These are phyloP conservation scores for Uloborus diversus DNA, from an alignment of 1,140 invertebrate genomes.

Conservation along the genomic window DNA sequence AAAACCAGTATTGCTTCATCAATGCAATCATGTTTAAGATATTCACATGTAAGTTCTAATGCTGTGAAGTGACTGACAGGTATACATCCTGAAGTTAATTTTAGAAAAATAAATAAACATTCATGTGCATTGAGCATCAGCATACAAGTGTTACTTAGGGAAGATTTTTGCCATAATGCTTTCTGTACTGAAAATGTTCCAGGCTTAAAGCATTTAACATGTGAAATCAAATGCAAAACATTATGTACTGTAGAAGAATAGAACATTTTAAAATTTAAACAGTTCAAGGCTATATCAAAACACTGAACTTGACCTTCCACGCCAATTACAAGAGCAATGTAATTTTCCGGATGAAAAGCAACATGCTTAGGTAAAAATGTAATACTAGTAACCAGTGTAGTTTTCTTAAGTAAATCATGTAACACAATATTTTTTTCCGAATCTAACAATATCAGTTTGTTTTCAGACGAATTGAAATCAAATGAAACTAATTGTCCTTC, in stretches of 20 bases:
- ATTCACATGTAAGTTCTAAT: constrained; percentile 45
- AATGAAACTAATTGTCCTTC: constrained; percentile 21
- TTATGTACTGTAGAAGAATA: neutral
- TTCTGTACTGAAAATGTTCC: constrained; percentile 6
- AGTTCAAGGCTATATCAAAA: constrained; percentile 44
- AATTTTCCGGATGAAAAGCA: constrained; percentile 36
- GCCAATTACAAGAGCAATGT: constrained; percentile 25
- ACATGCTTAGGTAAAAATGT: constrained; percentile 18
- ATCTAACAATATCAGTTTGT: constrained; percentile 36
- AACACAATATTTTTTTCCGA: constrained; percentile 20
- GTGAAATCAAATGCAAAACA: constrained; percentile 22
- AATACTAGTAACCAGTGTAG: constrained; percentile 21
- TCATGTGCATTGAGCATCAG: constrained; percentile 27
- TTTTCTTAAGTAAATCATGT: constrained; percentile 42
- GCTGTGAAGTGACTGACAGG: constrained; percentile 3
- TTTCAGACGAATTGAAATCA: constrained; percentile 29
- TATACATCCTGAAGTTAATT: constrained; percentile 37
- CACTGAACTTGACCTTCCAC: constrained; percentile 18
- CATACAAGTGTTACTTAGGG: constrained; percentile 7
- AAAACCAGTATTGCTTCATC: constrained; percentile 57
- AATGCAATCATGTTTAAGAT: constrained; percentile 48
- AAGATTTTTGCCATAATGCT: constrained; percentile 44
- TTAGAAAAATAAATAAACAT: constrained; percentile 25
- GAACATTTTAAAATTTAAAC: constrained; percentile 32
- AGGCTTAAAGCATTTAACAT: too few species aligned